Evolutionary conservation across 2,888 invertebrate genomes (phyloP).

Genomic region (Ennomos quercinarius): DNA sequence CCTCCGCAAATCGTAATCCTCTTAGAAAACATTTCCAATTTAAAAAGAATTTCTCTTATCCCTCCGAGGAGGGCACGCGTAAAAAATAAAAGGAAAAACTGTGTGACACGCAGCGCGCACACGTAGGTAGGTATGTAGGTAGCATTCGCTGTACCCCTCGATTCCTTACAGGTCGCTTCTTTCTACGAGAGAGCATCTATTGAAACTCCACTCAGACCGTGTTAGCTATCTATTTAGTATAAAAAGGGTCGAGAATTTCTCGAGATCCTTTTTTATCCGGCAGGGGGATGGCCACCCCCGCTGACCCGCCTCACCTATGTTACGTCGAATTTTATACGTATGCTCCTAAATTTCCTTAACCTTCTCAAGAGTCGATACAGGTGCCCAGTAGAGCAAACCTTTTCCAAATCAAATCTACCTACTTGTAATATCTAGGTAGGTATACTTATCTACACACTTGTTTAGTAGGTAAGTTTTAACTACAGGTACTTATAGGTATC

Average conservation of each 20-base stretch:
- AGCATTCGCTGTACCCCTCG: slow-evolving; percentile 73
- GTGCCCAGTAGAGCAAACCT: slow-evolving; percentile 33
- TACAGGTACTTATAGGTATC: too few species aligned
- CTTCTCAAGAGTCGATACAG: slow-evolving; percentile 42
- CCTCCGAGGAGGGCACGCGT: slow-evolving; percentile 80
- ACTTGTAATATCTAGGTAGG: not conserved
- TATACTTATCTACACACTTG: slow-evolving; percentile 4
- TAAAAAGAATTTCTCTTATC: slow-evolving; percentile 85
- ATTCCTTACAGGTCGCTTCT: slow-evolving; percentile 84
- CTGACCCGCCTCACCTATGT: slow-evolving; percentile 44
- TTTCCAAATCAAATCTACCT: slow-evolving; percentile 29
- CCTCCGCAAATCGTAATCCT: slow-evolving; percentile 85
- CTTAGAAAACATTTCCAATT: slow-evolving; percentile 86
- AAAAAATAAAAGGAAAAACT: slow-evolving; percentile 83
- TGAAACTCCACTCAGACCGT: slow-evolving; percentile 85
- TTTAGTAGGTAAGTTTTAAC: not conserved
- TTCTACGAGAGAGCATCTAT: slow-evolving; percentile 83
- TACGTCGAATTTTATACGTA: slow-evolving; percentile 44
- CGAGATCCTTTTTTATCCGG: slow-evolving; percentile 81
- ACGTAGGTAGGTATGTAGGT: slow-evolving; percentile 54
- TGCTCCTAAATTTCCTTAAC: slow-evolving; percentile 43
- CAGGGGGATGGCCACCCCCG: slow-evolving; percentile 61
- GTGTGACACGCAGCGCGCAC: slow-evolving; percentile 70
- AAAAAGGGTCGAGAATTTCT: slow-evolving; percentile 84
- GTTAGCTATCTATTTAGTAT: slow-evolving; percentile 86